Evolutionary conservation across 2,888 invertebrate species (phyloP).

Genomic region (Xiphydria camelus): DNA sequence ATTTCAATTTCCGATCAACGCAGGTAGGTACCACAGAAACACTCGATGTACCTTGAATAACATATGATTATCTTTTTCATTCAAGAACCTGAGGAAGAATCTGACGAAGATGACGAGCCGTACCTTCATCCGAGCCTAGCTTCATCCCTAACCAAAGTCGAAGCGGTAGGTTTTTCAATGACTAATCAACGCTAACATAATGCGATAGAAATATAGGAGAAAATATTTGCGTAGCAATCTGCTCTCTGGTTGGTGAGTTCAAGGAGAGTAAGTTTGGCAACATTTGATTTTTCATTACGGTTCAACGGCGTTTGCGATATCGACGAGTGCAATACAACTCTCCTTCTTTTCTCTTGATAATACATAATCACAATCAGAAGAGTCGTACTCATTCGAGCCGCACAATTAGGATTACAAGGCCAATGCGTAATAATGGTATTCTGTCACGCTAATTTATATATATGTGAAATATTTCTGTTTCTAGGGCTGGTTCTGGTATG

Average conservation of each 20-base stretch:
- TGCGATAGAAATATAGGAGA: conserved; percentile 7
- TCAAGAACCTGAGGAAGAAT: conserved; percentile 53
- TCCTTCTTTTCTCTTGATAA: background rate
- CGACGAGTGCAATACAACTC: conserved; percentile 4
- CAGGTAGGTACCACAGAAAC: too few relatives aligned
- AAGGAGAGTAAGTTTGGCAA: conserved; percentile 19
- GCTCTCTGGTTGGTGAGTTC: conserved; percentile 29
- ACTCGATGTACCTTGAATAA: background rate
- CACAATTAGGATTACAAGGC: conserved; percentile 9
- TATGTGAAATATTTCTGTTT: conserved; percentile 45
- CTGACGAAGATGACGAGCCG: conserved; percentile 65
- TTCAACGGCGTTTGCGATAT: conserved; percentile 20
- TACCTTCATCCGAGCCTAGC: conserved; percentile 85
- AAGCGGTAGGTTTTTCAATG: conserved; percentile 64
- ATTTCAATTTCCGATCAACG: conserved; percentile 20
- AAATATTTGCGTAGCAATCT: conserved; percentile 23
- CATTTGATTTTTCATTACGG: conserved; percentile 24
- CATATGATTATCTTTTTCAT: conserved; percentile 24
- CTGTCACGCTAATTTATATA: conserved; percentile 10
- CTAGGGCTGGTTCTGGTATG: conserved; percentile 47
- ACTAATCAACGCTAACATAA: background rate
- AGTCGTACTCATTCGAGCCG: conserved; percentile 21
- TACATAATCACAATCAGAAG: conserved; percentile 3
- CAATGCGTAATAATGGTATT: background rate
- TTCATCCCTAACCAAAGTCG: conserved; percentile 63